Evolutionary conservation across 1,140 invertebrate genomes (phyloP).

Genomic region (Tetramorium parvispinum): DNA sequence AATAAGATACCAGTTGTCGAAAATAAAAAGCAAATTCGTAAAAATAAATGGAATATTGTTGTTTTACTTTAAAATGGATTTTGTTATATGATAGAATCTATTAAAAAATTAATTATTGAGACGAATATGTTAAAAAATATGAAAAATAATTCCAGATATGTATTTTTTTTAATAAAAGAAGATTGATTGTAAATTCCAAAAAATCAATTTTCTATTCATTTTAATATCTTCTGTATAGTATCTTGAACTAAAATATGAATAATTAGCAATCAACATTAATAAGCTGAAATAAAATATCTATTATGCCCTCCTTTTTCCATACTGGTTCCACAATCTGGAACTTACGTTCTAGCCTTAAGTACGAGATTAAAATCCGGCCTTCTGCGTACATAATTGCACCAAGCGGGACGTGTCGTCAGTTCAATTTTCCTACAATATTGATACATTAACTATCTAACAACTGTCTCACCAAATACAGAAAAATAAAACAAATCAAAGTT

Average conservation of each 20-base stretch:
- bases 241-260: background rate
- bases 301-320: background rate
- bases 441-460: conserved; percentile 47
- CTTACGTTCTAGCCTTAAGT: conserved; percentile 84
- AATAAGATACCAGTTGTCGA: no score
- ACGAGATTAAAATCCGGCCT: conserved; percentile 83
- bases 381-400: conserved; percentile 81
- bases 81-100: background rate
- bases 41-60: conserved; percentile 4
- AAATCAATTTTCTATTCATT: background rate
- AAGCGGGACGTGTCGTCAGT: conserved; percentile 75
- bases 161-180: background rate
- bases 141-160: background rate
- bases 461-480: background rate
- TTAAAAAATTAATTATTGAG: background rate
- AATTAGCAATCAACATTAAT: background rate
- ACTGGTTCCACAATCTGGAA: conserved; percentile 62
- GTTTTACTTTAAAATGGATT: background rate
- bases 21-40: background rate
- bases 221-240: background rate
- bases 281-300: conserved; percentile 35
- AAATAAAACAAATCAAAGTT: background rate
- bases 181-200: background rate
- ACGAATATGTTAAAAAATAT: background rate
- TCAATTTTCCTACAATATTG: conserved; percentile 77